Conservation (phyloP, 2,888 invertebrate species). For the Synergus japonicus region DNA sequence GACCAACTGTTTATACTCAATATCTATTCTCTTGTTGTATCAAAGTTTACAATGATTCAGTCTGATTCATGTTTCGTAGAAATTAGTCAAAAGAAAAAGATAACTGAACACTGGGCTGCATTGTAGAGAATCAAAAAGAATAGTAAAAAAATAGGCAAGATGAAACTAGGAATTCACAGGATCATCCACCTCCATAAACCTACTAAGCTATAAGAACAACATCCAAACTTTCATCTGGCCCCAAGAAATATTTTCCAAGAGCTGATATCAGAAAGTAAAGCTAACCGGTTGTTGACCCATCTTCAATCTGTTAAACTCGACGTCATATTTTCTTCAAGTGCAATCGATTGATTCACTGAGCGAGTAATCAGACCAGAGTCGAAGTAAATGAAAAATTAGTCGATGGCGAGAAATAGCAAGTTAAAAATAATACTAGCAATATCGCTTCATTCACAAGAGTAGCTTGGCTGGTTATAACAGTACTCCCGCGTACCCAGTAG, state of each 20-base stretch:
- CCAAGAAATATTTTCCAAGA: neutral
- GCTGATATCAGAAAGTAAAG: neutral
- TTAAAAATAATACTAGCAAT: constrained; percentile 30
- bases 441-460: constrained; percentile 31
- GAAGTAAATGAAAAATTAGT: constrained; percentile 27
- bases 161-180: neutral
- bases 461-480: constrained; percentile 24
- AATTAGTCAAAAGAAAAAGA: too few species aligned
- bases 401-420: constrained; percentile 2
- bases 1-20: constrained; percentile 9
- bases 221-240: neutral
- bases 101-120: neutral
- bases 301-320: neutral
- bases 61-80: too few species aligned
- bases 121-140: neutral
- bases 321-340: neutral
- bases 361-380: constrained; percentile 19
- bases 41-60: neutral
- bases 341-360: neutral
- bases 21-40: neutral
- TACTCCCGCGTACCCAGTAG: constrained; percentile 40
- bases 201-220: neutral
- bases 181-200: neutral
- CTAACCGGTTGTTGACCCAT: constrained; percentile 28
- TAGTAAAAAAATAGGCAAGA: neutral